Conservation (phyloP, 2,113 vertebrate genomes). For the Trichechus manatus region DNA sequence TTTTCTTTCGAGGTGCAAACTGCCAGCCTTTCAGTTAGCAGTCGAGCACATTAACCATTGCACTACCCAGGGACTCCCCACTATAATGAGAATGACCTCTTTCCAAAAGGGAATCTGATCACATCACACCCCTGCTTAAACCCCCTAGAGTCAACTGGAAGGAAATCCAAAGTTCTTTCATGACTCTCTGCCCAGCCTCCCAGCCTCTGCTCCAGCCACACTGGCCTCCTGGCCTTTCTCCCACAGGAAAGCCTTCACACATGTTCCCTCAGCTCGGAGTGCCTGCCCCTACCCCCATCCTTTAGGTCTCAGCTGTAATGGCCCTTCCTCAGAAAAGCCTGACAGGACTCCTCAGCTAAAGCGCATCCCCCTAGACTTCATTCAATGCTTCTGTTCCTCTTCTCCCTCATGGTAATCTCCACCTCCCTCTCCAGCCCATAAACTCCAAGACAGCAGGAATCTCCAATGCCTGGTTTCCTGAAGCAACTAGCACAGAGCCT, state of each 20-base stretch:
- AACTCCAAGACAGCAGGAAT: too few relatives aligned
- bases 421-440: background rate
- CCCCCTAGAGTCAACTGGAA: background rate
- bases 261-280: background rate
- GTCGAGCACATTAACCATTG: background rate
- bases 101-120: background rate
- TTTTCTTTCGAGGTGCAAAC: too few relatives aligned
- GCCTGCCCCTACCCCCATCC: background rate
- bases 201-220: accelerated
- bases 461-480: background rate
- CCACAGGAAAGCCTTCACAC: background rate
- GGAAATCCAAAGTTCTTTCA: background rate
- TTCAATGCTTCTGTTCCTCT: background rate
- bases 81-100: background rate
- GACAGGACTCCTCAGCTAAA: background rate
- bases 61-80: background rate
- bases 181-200: background rate
- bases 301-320: background rate
- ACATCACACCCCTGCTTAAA: background rate
- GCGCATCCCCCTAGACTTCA: background rate
- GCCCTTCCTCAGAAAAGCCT: background rate
- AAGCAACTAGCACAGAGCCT: background rate
- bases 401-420: too few relatives aligned
- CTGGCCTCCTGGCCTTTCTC: background rate
- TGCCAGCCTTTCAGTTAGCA: too few relatives aligned